A percentile compares a stretch with the other conserved stretches of the same genome.
These are phyloP conservation scores for Pseudomyrmex concolor DNA, from an alignment of 1,140 invertebrate species.

Conservation along the genomic window DNA sequence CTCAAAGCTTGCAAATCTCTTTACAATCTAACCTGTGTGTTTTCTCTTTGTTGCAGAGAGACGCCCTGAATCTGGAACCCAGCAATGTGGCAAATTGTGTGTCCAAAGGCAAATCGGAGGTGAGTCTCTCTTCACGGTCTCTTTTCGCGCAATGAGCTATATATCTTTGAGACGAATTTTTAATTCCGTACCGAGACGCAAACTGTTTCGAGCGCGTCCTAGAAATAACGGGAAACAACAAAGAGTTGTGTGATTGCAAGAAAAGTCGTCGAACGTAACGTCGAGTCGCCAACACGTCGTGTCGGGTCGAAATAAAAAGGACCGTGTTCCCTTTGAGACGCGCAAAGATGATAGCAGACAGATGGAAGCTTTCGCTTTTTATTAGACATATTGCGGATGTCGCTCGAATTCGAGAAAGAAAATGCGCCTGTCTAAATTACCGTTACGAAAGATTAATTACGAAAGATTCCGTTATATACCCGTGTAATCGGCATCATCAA, in stretches of 20 bases:
- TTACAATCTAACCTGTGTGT: slow-evolving; percentile 4
- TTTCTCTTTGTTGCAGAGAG: slow-evolving; percentile 87
- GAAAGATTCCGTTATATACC: no score
- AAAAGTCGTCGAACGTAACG: slow-evolving; percentile 44
- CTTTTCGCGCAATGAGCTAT: neutral
- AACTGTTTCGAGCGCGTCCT: slow-evolving; percentile 1
- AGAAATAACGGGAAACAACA: neutral
- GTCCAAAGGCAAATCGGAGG: slow-evolving; percentile 94
- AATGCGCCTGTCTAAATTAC: slow-evolving; percentile 29
- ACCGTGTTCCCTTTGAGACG: neutral
- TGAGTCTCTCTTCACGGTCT: slow-evolving; percentile 81
- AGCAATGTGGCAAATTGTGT: slow-evolving; percentile 92
- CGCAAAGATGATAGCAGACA: slow-evolving; percentile 3
- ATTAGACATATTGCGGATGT: slow-evolving; percentile 15
- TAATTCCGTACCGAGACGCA: slow-evolving; percentile 30
- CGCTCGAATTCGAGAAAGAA: slow-evolving; percentile 8
- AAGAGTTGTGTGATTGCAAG: slow-evolving; percentile 45
- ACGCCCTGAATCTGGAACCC: slow-evolving; percentile 90
- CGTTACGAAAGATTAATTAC: neutral
- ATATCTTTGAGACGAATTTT: slow-evolving; percentile 47
- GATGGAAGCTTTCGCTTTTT: slow-evolving; percentile 32
- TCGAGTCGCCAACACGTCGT: neutral
- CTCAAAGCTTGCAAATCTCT: neutral
- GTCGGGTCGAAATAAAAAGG: slow-evolving; percentile 1
- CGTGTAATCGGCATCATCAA: no score